phyloP scores from a whole-genome alignment of 2,888 invertebrate species.

The Mythimna lalbum region DNA sequence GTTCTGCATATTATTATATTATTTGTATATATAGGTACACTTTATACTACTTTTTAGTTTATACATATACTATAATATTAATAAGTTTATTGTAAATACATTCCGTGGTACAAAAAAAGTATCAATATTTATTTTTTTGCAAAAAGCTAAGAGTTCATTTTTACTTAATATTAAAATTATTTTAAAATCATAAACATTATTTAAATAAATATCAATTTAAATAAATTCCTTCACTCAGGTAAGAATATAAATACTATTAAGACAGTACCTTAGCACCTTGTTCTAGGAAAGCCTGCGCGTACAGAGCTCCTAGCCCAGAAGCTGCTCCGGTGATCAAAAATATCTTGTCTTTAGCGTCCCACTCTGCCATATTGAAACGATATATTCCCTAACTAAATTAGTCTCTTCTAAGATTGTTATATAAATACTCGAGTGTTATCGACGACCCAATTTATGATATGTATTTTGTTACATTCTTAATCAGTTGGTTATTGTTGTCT shows the following conservation, averaged over 20 bases:
- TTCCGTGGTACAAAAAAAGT: no score
- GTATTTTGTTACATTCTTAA: not conserved
- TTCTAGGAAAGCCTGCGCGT: not conserved
- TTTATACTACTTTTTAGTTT: no score
- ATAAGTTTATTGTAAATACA: no score
- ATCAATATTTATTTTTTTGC: no score
- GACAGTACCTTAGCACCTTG: constrained; percentile 1
- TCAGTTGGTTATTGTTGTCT: not conserved
- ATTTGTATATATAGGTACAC: no score
- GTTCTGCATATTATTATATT: no score
- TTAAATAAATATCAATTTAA: no score
- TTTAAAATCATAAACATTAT: no score
- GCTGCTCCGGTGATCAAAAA: constrained; percentile 7
- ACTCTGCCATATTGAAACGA: not conserved
- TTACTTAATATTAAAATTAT: no score
- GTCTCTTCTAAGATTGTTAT: not conserved
- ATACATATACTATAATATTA: no score
- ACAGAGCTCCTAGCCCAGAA: not conserved
- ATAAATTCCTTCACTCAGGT: no score
- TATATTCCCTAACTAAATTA: not conserved
- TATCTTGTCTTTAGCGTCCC: not conserved
- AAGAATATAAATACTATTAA: not conserved
- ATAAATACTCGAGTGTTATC: constrained; percentile 4
- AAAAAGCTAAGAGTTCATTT: no score
- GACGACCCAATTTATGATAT: not conserved